Base-by-base conservation (phyloP, 2,888 invertebrate genomes). In the Euplagia quadripunctaria region DNA sequence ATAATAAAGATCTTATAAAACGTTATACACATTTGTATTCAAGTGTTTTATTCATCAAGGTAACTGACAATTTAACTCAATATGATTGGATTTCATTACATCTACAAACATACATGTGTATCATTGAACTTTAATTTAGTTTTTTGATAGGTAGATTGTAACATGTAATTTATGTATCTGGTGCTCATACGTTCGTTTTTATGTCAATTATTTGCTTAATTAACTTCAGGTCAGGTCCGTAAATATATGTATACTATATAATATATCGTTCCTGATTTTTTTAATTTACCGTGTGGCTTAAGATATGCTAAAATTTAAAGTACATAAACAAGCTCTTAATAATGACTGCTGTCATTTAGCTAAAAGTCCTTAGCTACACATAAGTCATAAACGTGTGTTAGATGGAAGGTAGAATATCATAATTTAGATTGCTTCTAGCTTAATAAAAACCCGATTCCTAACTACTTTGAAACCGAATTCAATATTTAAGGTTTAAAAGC, bases 131-230 rank as follows among this genome's bases (percentile, higher is more conserved):
- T 31, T 72, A 74, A 74, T 79, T 70, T 80, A 73, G 73, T 72
- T 74, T 70, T 72, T 83, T 88, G 88, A 91, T 88, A 88, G 88
- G 91, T 89, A 88, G 87, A 88, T 88, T 85, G 84, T 80, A 85
- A 86, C 84, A 85, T 86, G 84, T 88, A 85, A 90, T 89, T 85
- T 89, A 88, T 88, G 85, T 80, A 83, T 71, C 75, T 83, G 4
- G 11, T 43, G 69, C 75, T 75, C 80, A 71, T 67, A 55, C 58
- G 64, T 49, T 74, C 66, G 76, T 76, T 82, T 82, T 73, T 76
- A 71, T 83, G 84, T 85, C 85, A 84, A 87, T 89, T 84, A 86
- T 85, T 82, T 86, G 5, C 7, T 20, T 8, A 20, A 58, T 12
- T 58, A 20, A 58, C 11, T 55, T 55, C 8, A 9, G 17, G 12